Conservation (phyloP, 2,113 vertebrate genomes). For the Vicugna pacos region DNA sequence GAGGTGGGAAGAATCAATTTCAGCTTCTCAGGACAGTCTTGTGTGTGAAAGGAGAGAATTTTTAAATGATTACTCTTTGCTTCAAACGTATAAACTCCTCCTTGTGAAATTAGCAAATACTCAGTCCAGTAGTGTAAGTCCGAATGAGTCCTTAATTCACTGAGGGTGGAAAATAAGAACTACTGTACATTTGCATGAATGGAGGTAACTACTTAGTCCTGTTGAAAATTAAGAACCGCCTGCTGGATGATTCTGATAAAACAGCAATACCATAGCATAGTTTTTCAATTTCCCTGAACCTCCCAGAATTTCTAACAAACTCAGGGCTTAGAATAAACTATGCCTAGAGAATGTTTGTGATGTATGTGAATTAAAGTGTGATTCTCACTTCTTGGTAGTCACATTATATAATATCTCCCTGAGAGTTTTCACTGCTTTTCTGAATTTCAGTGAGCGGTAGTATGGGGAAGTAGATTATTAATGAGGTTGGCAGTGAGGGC, state of each 20-base stretch:
- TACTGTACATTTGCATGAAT: background rate
- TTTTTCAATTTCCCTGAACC: background rate
- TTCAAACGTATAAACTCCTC: background rate
- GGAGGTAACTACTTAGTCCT: background rate
- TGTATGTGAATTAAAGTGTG: background rate
- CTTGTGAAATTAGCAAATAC: background rate
- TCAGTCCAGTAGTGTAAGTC: background rate
- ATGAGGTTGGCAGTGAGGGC: background rate
- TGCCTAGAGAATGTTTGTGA: background rate
- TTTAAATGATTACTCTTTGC: background rate
- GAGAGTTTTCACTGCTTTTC: background rate
- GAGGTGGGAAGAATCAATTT: background rate
- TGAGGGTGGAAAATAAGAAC: background rate
- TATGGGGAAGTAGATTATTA: background rate
- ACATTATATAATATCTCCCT: no score
- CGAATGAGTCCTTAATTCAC: background rate
- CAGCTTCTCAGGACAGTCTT: background rate
- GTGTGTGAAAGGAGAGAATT: background rate
- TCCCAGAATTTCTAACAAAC: background rate
- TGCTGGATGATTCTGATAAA: background rate
- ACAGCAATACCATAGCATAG: accelerated
- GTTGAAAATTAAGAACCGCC: background rate
- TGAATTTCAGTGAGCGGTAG: background rate
- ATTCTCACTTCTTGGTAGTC: background rate
- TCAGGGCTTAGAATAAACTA: background rate